Conservation (phyloP, 2,113 vertebrate species). For the Piprites chloris region DNA sequence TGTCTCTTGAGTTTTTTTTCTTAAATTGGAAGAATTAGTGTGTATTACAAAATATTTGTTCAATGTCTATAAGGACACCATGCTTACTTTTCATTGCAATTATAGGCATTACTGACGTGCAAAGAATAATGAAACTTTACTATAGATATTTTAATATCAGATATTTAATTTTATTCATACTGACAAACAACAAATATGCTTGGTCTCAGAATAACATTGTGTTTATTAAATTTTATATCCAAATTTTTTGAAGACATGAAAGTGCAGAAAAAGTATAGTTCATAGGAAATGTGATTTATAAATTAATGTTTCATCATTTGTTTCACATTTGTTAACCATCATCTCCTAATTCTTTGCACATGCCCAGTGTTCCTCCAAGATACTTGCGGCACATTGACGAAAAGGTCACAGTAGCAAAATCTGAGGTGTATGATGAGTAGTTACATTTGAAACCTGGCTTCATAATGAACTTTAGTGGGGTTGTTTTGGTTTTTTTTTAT, state of each 20-base stretch:
- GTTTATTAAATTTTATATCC: background rate
- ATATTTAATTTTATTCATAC: background rate
- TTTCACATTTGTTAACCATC: background rate
- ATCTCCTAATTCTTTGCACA: background rate
- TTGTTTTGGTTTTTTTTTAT: background rate
- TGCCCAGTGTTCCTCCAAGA: background rate
- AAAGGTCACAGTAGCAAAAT: background rate
- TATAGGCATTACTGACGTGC: background rate
- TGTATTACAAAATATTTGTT: background rate
- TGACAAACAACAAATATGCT: background rate
- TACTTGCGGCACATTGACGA: background rate
- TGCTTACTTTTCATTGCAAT: background rate
- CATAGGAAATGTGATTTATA: background rate
- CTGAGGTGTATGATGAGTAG: background rate
- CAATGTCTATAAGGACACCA: background rate
- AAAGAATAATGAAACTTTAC: background rate
- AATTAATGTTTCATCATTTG: background rate
- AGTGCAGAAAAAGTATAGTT: background rate
- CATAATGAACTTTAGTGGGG: background rate
- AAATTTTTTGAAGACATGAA: background rate
- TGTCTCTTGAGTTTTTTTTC: rapidly evolving
- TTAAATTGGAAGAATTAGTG: background rate
- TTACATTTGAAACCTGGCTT: background rate
- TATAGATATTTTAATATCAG: background rate
- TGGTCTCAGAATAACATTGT: background rate